A percentile compares a stretch with the other conserved stretches of the same genome.
phyloP scores from a whole-genome alignment of 1,140 invertebrate species.

The Melanaphis sacchari region DNA sequence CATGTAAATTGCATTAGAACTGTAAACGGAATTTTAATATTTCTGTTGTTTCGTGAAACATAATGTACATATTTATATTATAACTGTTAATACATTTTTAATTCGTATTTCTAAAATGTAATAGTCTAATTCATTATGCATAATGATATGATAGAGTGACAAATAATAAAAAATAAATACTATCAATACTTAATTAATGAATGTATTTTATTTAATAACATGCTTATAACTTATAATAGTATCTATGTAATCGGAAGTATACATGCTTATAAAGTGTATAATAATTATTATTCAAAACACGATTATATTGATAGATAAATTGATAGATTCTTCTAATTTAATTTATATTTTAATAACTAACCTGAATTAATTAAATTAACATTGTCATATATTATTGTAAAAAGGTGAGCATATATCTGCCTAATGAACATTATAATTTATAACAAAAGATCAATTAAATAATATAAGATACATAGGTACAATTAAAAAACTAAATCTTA shows the following conservation, averaged over 20 bases:
- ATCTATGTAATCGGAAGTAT: too few species aligned
- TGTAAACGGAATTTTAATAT: constrained; percentile 3
- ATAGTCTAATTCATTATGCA: neutral
- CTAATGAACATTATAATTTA: neutral
- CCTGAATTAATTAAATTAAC: neutral
- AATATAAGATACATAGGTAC: neutral
- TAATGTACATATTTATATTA: neutral
- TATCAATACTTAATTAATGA: too few species aligned
- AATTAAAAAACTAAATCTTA: neutral
- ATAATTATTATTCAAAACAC: neutral
- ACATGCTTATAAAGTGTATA: neutral
- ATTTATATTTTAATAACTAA: too few species aligned
- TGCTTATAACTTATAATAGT: too few species aligned
- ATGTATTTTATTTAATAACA: too few species aligned
- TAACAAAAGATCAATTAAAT: neutral
- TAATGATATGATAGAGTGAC: neutral
- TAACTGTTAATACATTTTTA: neutral
- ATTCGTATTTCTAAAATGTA: neutral
- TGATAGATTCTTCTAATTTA: too few species aligned
- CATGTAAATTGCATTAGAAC: neutral
- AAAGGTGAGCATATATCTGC: neutral
- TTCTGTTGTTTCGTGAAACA: neutral
- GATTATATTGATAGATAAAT: too few species aligned
- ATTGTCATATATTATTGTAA: neutral
- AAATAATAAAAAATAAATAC: neutral